Evolutionary conservation across 2,113 vertebrate species (phyloP).

Genomic region (Calyptommatus sinebrachiatus): DNA sequence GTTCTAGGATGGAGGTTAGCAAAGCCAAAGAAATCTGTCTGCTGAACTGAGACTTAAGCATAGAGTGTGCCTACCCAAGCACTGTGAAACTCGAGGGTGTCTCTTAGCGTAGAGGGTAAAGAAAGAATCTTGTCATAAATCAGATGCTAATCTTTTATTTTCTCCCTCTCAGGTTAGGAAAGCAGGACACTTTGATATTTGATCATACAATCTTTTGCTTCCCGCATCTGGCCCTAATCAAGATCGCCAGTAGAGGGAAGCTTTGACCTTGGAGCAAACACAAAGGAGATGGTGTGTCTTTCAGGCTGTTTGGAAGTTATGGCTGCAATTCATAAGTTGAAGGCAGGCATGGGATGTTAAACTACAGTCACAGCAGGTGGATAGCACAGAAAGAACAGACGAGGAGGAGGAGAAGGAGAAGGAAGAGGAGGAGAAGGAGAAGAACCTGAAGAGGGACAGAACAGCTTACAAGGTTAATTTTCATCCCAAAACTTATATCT

Average conservation of each 20-base stretch:
- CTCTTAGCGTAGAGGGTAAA: slow-evolving; percentile 12
- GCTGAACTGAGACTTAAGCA: slow-evolving; percentile 34
- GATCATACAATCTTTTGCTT: slow-evolving; percentile 45
- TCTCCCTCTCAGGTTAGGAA: slow-evolving; percentile 38
- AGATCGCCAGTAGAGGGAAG: background rate
- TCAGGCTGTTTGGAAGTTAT: background rate
- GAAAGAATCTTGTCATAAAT: slow-evolving; percentile 45
- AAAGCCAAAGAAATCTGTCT: slow-evolving; percentile 25
- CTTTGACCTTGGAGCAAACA: slow-evolving; percentile 29
- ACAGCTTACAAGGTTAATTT: no score
- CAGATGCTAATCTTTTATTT: slow-evolving; percentile 20
- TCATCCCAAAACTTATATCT: no score
- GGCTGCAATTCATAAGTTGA: background rate
- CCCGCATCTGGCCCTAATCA: slow-evolving; percentile 59
- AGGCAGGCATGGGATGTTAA: background rate
- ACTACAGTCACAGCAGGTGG: background rate
- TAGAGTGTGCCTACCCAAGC: slow-evolving; percentile 1
- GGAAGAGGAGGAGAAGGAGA: no score
- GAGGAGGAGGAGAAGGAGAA: no score
- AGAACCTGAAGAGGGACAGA: no score
- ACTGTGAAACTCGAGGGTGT: background rate
- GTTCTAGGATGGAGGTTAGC: slow-evolving; percentile 14
- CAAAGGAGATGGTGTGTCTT: background rate
- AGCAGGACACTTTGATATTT: slow-evolving; percentile 50
- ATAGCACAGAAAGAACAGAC: background rate